Percentiles rank a stretch among this genome's conserved stretches.
Evolutionary conservation across 2,113 vertebrate species (phyloP).

Genomic region (Elachura formosa): DNA sequence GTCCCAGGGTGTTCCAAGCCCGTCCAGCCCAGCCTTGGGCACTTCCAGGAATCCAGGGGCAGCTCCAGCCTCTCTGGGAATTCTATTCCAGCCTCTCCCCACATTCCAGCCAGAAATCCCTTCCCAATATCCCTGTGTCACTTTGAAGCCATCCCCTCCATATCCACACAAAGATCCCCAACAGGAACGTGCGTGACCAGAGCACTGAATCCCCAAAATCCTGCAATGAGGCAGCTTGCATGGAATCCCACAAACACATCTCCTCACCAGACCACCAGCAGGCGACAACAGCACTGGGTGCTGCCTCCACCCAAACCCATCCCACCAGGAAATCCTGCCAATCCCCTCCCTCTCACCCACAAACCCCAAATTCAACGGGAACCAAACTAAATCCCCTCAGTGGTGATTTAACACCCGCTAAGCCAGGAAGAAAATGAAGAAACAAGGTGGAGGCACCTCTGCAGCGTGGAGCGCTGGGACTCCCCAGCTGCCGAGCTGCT

Average conservation of each 20-base stretch:
- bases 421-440: not conserved
- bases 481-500: conserved; percentile 45
- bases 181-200: not conserved
- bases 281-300: rapidly evolving
- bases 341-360: rapidly evolving
- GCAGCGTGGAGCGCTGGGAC: conserved; percentile 78
- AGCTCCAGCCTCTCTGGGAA: not conserved
- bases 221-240: no score
- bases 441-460: conserved; percentile 87
- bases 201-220: not conserved
- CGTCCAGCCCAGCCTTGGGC: not conserved
- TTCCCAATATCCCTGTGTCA: not conserved
- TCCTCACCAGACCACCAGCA: not conserved
- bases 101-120: not conserved
- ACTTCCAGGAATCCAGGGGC: not conserved
- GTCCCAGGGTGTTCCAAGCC: rapidly evolving
- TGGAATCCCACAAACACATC: not conserved
- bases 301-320: not conserved
- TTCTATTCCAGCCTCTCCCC: not conserved
- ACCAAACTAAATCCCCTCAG: no score
- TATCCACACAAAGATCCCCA: not conserved
- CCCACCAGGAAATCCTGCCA: not conserved
- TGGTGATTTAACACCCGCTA: no score
- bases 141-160: not conserved
- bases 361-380: not conserved